Evolutionary conservation across 1,140 invertebrate species (phyloP).

Genomic region (Scaptomyza montana): DNA sequence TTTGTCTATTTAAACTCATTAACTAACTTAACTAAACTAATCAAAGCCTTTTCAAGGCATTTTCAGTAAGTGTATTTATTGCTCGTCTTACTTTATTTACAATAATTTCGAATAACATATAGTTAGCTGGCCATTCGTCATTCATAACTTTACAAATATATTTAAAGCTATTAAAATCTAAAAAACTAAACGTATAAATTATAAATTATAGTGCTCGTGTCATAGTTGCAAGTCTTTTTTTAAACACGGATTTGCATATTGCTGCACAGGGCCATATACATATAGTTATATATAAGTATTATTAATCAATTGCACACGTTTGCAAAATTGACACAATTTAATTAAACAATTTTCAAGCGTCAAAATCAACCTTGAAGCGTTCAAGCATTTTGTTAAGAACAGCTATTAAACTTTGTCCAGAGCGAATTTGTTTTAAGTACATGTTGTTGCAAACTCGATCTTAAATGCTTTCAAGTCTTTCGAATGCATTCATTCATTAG

Average conservation of each 20-base stretch:
- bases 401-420: conserved; percentile 8
- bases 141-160: background rate
- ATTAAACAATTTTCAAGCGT: conserved; percentile 23
- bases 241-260: conserved; percentile 31
- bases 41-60: no score
- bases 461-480: no score
- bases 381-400: conserved; percentile 18
- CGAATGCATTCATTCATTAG: no score
- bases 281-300: background rate
- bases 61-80: no score
- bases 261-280: background rate
- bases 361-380: conserved; percentile 32
- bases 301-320: conserved; percentile 20
- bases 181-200: conserved; percentile 1
- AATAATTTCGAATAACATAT: no score
- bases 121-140: no score
- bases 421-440: no score
- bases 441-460: no score
- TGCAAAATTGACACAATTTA: conserved; percentile 17
- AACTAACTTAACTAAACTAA: no score
- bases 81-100: no score
- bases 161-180: background rate
- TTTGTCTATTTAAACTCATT: no score
- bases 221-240: conserved; percentile 12
- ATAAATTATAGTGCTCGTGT: conserved; percentile 12